Evolutionary conservation across 2,888 invertebrate species (phyloP).

Genomic region (Hoplodrina ambigua): DNA sequence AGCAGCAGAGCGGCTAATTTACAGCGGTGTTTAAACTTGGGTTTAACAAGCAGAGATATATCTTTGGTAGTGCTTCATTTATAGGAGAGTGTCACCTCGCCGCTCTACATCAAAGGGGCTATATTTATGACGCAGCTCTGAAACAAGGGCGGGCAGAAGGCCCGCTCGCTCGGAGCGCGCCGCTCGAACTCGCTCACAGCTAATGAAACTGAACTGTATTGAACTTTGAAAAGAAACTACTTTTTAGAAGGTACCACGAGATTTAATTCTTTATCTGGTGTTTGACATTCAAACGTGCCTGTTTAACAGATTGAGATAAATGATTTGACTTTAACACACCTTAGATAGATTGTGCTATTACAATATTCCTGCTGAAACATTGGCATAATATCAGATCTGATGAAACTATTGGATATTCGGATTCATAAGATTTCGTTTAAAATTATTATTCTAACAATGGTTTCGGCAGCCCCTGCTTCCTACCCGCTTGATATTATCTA

Average conservation of each 20-base stretch:
- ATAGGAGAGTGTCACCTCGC: slow-evolving; percentile 23
- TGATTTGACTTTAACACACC: neutral
- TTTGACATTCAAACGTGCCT: neutral
- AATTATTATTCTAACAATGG: no score
- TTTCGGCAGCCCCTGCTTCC: no score
- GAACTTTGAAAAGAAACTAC: neutral
- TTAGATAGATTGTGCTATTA: neutral
- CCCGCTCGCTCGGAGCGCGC: neutral
- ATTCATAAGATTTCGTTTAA: no score
- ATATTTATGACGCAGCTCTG: slow-evolving; percentile 42
- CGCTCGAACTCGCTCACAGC: slow-evolving; percentile 8
- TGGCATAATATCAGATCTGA: no score
- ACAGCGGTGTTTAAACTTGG: slow-evolving; percentile 24
- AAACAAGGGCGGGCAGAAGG: slow-evolving; percentile 15
- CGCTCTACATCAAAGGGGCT: slow-evolving; percentile 54
- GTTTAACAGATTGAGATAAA: no score
- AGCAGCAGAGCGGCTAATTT: slow-evolving; percentile 25
- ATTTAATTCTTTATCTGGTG: neutral
- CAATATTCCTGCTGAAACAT: neutral
- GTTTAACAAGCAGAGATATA: slow-evolving; percentile 35
- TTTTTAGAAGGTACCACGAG: neutral
- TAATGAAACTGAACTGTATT: slow-evolving; percentile 17
- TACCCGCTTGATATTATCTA: no score
- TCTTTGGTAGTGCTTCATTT: slow-evolving; percentile 12
- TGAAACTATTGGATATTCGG: no score